phyloP scores from a whole-genome alignment of 1,140 invertebrate genomes.

The Zaprionus inermis region DNA sequence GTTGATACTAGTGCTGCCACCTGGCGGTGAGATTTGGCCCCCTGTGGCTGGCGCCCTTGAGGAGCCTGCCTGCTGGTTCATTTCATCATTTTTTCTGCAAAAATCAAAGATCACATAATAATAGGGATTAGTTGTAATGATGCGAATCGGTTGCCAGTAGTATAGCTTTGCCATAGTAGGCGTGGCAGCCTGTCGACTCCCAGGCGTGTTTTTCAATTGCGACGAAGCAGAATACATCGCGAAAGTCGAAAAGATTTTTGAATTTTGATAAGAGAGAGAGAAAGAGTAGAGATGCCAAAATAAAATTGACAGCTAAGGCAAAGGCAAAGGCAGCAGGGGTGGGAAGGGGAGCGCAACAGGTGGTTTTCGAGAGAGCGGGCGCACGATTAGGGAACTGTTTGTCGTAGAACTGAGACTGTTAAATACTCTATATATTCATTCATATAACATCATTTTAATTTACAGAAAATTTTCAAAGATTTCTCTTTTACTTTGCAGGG shows the following conservation, averaged over 20 bases:
- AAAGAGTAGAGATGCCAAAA: conserved; percentile 4
- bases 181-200: not conserved
- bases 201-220: not conserved
- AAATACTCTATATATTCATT: no score
- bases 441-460: no score
- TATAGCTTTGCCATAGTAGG: not conserved
- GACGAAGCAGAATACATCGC: conserved; percentile 5
- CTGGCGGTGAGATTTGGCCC: conserved; percentile 84
- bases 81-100: conserved; percentile 84
- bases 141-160: not conserved
- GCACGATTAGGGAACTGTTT: not conserved
- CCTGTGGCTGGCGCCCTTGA: conserved; percentile 84
- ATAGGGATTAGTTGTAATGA: conserved; percentile 33
- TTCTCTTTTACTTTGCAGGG: no score
- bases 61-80: conserved; percentile 84
- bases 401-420: not conserved
- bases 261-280: conserved; percentile 19
- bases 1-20: conserved; percentile 67
- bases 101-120: conserved; percentile 33
- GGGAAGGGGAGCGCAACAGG: not conserved
- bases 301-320: conserved; percentile 3
- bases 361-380: not conserved
- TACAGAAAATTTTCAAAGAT: no score
- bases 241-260: conserved; percentile 18
- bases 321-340: not conserved